Conservation (phyloP, 2,113 vertebrate genomes). For the Varanus komodoensis region DNA sequence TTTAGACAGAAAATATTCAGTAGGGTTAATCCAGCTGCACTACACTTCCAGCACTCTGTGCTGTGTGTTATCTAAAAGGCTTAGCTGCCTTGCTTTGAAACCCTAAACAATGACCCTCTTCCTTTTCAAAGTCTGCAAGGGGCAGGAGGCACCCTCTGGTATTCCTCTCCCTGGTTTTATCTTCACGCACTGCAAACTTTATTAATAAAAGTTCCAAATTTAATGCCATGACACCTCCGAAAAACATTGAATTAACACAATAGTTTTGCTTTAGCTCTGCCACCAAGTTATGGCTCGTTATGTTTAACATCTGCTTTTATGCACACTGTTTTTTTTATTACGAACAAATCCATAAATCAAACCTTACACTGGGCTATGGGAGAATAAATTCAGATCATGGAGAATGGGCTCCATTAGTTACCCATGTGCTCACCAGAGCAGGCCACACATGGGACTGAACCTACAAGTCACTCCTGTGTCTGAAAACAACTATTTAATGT, state of each 20-base stretch:
- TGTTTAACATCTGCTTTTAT: conserved; percentile 69
- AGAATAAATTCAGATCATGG: conserved; percentile 45
- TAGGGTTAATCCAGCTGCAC: not conserved
- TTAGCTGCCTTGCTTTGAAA: conserved; percentile 27
- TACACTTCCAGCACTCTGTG: conserved; percentile 16
- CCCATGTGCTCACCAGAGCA: conserved; percentile 2
- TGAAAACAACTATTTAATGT: not conserved
- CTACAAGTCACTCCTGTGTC: not conserved
- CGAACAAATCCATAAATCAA: conserved; percentile 77
- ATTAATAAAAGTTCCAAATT: conserved; percentile 44
- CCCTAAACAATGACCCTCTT: not conserved
- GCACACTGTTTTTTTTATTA: conserved; percentile 62
- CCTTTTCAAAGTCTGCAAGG: not conserved
- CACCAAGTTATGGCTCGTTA: conserved; percentile 62
- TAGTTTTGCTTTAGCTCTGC: conserved; percentile 56
- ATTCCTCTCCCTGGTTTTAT: not conserved
- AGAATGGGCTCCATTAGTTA: conserved; percentile 43
- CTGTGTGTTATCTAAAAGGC: not conserved
- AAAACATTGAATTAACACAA: conserved; percentile 58
- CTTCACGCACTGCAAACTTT: conserved; percentile 22
- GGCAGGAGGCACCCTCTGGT: too few relatives aligned
- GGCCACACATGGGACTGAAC: not conserved
- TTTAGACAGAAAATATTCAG: conserved; percentile 17
- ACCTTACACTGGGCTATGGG: conserved; percentile 39
- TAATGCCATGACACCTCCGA: conserved; percentile 33